Evolutionary conservation across 2,797 vertebrate genomes (phyloP).

Genomic region (Dipus sagitta): DNA sequence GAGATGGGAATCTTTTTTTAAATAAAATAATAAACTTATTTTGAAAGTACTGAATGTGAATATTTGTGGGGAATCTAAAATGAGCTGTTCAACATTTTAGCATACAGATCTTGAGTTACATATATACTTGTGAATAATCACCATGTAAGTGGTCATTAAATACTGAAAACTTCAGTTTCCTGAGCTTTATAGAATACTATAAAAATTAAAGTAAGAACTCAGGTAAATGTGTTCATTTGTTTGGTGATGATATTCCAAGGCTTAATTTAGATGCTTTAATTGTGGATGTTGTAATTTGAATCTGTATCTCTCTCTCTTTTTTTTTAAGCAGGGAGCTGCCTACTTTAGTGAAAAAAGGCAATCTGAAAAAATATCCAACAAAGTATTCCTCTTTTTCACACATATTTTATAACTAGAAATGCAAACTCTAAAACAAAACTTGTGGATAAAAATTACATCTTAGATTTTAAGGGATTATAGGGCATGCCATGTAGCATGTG

Average conservation of each 20-base stretch:
- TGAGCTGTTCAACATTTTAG: neutral
- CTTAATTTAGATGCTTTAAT: slow-evolving; percentile 3
- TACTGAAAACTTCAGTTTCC: neutral
- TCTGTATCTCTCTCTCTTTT: neutral
- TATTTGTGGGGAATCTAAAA: neutral
- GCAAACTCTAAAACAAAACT: slow-evolving; percentile 1
- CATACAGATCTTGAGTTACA: neutral
- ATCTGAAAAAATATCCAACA: slow-evolving; percentile 2
- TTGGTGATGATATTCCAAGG: slow-evolving; percentile 7
- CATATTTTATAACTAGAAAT: slow-evolving; percentile 47
- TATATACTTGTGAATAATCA: neutral
- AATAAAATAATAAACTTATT: slow-evolving; percentile 15
- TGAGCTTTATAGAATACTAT: neutral
- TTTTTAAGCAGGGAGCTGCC: neutral
- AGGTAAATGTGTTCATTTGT: neutral
- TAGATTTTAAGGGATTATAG: neutral
- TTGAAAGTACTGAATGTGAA: slow-evolving; percentile 42
- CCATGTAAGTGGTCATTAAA: neutral
- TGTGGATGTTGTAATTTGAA: neutral
- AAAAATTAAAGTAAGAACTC: neutral
- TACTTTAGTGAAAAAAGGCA: slow-evolving; percentile 29
- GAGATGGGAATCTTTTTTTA: neutral
- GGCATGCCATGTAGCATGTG: neutral
- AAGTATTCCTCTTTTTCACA: slow-evolving; percentile 15
- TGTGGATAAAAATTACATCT: neutral